Percentiles rank a stretch among this genome's conserved stretches.
phyloP scores from a whole-genome alignment of 1,140 invertebrate species.

The Nephila pilipes region DNA sequence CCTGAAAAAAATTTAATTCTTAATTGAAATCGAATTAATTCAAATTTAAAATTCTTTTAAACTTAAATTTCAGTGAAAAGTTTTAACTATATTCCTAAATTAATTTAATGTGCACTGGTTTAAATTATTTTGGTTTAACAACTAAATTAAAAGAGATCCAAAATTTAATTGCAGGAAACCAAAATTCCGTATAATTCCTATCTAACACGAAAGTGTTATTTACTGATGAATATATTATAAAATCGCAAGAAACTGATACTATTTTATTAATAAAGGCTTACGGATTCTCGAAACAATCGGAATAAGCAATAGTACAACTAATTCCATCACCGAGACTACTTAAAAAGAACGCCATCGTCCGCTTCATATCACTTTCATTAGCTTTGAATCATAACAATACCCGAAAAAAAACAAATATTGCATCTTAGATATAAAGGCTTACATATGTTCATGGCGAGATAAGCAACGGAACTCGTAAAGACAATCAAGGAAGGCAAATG shows the following conservation, averaged over 20 bases:
- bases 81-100: no score
- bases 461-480: conserved; percentile 65
- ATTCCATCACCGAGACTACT: neutral
- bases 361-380: conserved; percentile 52
- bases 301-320: neutral
- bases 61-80: no score
- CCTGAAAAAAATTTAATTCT: no score
- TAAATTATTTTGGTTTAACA: no score
- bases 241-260: neutral
- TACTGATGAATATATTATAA: no score
- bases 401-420: neutral
- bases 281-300: neutral
- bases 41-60: no score
- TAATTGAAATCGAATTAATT: no score
- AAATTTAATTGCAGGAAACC: no score
- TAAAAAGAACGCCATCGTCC: conserved; percentile 28
- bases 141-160: no score
- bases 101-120: no score
- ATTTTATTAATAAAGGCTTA: neutral
- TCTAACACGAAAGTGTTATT: no score
- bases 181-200: no score
- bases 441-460: conserved; percentile 57
- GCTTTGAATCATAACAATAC: conserved; percentile 66
- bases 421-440: conserved; percentile 41
- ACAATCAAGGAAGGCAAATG: conserved; percentile 67